phyloP scores from a whole-genome alignment of 2,113 vertebrate species.

The Vulpes vulpes region DNA sequence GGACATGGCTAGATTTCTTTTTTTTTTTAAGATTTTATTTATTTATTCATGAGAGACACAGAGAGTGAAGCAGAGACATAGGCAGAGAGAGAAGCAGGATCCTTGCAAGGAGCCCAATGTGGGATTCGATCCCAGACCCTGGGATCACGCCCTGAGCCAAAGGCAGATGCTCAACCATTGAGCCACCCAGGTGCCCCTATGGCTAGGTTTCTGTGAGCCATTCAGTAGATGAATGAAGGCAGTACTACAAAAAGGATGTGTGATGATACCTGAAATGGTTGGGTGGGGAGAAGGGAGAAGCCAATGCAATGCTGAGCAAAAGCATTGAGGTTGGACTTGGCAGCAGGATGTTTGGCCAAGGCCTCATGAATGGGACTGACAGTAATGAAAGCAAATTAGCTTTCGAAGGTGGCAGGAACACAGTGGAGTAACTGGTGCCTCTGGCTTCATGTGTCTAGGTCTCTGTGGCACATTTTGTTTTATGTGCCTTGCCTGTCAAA shows the following conservation, averaged over 20 bases:
- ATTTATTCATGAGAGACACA: too few relatives aligned
- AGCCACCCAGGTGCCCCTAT: too few relatives aligned
- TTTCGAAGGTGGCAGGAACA: neutral
- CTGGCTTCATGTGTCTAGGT: conserved; percentile 78
- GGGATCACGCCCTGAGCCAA: too few relatives aligned
- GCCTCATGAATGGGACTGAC: neutral
- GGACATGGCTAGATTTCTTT: too few relatives aligned
- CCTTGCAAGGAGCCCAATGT: too few relatives aligned
- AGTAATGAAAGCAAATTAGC: too few relatives aligned
- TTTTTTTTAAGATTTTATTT: too few relatives aligned
- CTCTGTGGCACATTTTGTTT: conserved; percentile 86
- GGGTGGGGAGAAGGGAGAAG: neutral
- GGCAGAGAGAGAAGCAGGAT: too few relatives aligned
- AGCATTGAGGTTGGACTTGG: neutral
- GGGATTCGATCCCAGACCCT: too few relatives aligned
- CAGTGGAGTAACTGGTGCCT: neutral
- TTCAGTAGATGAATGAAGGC: neutral
- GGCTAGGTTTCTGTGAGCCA: neutral
- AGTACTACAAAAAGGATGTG: fast-evolving
- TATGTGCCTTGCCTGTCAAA: conserved; percentile 84
- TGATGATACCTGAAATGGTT: neutral
- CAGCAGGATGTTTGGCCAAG: neutral
- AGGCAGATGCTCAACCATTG: too few relatives aligned
- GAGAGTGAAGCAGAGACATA: too few relatives aligned
- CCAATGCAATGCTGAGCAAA: neutral